phyloP scores from a whole-genome alignment of 2,113 vertebrate species.

The Melanostigma gelatinosum region DNA sequence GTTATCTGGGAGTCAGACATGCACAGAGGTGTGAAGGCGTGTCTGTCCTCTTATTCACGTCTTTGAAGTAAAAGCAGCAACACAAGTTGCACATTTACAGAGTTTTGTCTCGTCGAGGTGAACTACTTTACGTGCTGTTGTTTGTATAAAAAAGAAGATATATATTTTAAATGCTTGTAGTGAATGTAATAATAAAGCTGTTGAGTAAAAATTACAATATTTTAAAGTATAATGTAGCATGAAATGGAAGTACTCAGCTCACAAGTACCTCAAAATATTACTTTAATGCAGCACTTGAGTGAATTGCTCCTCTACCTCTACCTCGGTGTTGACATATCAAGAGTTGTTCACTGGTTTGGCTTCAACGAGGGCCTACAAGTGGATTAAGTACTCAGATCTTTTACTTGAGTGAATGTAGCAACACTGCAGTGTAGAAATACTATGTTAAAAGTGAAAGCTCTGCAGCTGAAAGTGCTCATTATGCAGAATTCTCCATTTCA shows the following conservation, averaged over 20 bases:
- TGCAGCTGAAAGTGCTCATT: not conserved
- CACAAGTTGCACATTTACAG: not conserved
- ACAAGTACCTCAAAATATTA: not conserved
- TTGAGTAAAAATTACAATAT: not conserved
- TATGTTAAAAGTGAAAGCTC: not conserved
- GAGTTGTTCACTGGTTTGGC: not conserved
- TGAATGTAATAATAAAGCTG: not conserved
- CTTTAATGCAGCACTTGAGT: no score
- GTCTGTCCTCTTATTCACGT: not conserved
- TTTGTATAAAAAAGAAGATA: not conserved
- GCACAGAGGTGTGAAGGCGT: not conserved
- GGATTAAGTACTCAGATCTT: not conserved
- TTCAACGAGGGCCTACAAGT: not conserved
- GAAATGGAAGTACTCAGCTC: not conserved
- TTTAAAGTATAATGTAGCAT: not conserved
- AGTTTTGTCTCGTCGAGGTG: not conserved
- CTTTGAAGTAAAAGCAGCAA: not conserved
- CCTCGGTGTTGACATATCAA: not conserved
- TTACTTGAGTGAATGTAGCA: not conserved
- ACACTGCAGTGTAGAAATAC: not conserved
- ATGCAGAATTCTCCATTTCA: not conserved
- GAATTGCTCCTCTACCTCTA: not conserved
- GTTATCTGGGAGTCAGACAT: not conserved
- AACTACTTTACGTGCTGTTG: not conserved
- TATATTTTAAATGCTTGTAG: not conserved